Base-by-base conservation (phyloP, 2,113 vertebrate species). In the Nycticebus coucang region DNA sequence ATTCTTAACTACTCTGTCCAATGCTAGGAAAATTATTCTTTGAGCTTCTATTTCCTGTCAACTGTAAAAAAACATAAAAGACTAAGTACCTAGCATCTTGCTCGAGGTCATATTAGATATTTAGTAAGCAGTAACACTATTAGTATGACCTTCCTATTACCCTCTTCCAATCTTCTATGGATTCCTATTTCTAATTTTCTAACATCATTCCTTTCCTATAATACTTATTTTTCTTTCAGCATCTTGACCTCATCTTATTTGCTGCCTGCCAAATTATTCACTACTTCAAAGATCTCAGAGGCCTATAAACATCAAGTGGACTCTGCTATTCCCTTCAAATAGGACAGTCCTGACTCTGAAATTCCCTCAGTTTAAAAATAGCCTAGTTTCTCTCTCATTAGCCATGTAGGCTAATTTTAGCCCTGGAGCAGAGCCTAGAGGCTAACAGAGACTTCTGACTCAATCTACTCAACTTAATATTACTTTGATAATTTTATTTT, bases 331-430 rank as follows among this genome's bases (percentile, higher is more conserved):
- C 92, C 88, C 69, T 89, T 91, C 74, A 95, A 79, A 93, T 91
- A 50, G 77, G 33, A 57, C 35, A 86, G 69, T 53, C 24, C 68
- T 37, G 60, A 85, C 68, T 95, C 41, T 57, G 13, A 82, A 92
- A 87, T 26, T 68, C 75, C 4, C 33, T 60, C 22, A 55, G 81
- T 87, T 95, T 97, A 93, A 95, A 92, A 95, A 92, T 82, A 89
- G 81, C 45, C 62, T 85, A 0, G 5, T 66, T 94, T 94, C 93
- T 93, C 53, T 74, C 41, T 89, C 78, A 59, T 89, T 71, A 92
- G 68, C 41, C 74, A 91, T 7, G 26, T 26, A 95, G 59, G 62
- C 86, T 89, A 93, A 96, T 96, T 94, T 97, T 94, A 97, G 88
- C 26, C 72, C 87, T 95, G 35, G 37, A 84, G 18, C 18, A 95